A percentile compares a stretch with the other conserved stretches of the same genome.
Conservation (phyloP, 2,888 invertebrate species). For the Erebia palarica region DNA sequence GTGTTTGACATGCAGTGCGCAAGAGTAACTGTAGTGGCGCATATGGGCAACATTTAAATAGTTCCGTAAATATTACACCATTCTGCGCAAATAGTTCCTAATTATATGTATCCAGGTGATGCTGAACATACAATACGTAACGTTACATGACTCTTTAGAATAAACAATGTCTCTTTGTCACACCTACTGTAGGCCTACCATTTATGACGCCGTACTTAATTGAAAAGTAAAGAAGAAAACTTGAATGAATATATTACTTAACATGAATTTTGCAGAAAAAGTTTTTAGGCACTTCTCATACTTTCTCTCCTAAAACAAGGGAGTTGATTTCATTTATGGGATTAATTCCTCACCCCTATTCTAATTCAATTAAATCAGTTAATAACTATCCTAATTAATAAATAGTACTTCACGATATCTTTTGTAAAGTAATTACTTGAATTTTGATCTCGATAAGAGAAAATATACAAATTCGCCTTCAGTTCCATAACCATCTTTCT, state of each 20-base stretch:
- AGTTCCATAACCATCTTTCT: background rate
- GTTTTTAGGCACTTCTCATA: background rate
- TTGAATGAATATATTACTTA: background rate
- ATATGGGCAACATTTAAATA: constrained; percentile 39
- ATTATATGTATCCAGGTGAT: constrained; percentile 35
- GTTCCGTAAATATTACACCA: constrained; percentile 39
- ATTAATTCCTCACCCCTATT: background rate
- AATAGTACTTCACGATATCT: background rate
- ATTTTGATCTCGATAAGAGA: constrained; percentile 4
- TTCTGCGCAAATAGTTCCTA: constrained; percentile 29
- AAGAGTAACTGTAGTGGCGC: constrained; percentile 59
- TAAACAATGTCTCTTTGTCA: constrained; percentile 25
- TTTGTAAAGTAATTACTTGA: background rate
- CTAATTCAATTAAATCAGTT: background rate
- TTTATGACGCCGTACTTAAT: constrained; percentile 2
- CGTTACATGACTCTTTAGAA: constrained; percentile 19
- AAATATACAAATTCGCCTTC: background rate
- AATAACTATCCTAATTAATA: background rate
- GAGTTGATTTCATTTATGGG: background rate
- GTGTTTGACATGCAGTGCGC: constrained; percentile 60
- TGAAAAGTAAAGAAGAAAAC: constrained; percentile 2
- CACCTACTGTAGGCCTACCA: constrained; percentile 10
- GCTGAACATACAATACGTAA: constrained; percentile 22
- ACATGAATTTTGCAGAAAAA: background rate
- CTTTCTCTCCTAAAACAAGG: background rate